Conservation (phyloP, 2,113 vertebrate genomes). For the Callaeas wilsoni region DNA sequence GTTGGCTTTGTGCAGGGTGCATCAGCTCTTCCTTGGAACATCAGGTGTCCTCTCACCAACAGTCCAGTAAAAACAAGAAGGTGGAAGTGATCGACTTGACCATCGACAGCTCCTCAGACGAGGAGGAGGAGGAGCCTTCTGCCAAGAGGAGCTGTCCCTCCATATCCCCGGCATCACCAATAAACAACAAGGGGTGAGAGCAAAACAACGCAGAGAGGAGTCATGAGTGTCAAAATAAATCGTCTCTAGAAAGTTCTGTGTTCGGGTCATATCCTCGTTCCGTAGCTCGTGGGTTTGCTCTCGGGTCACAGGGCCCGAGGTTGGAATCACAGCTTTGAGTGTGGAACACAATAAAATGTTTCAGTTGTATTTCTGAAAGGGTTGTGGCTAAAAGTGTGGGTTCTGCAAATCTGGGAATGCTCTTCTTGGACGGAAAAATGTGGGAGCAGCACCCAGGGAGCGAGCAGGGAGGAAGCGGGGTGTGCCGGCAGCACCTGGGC, state of each 20-base stretch:
- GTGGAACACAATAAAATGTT: neutral
- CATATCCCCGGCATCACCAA: conserved; percentile 86
- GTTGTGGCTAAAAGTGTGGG: neutral
- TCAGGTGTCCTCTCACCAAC: conserved; percentile 75
- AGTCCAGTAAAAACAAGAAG: conserved; percentile 83
- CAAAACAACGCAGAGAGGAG: too few relatives aligned
- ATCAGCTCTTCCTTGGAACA: conserved; percentile 82
- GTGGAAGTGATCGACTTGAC: conserved; percentile 98
- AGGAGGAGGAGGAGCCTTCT: conserved; percentile 86
- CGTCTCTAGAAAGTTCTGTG: neutral
- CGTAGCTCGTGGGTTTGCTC: neutral
- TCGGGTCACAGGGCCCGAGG: neutral
- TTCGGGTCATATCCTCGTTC: neutral
- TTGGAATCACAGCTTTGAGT: neutral
- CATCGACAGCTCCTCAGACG: conserved; percentile 95
- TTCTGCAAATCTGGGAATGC: neutral
- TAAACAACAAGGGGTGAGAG: conserved; percentile 90
- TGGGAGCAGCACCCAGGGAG: neutral
- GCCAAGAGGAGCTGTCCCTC: conserved; percentile 90
- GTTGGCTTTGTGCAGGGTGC: conserved; percentile 68
- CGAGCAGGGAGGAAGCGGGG: neutral
- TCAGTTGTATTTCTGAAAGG: neutral
- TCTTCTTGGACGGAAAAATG: neutral
- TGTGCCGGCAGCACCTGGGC: neutral
- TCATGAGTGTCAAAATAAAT: too few relatives aligned